phyloP scores from a whole-genome alignment of 2,888 invertebrate species.

The Ceramica pisi region DNA sequence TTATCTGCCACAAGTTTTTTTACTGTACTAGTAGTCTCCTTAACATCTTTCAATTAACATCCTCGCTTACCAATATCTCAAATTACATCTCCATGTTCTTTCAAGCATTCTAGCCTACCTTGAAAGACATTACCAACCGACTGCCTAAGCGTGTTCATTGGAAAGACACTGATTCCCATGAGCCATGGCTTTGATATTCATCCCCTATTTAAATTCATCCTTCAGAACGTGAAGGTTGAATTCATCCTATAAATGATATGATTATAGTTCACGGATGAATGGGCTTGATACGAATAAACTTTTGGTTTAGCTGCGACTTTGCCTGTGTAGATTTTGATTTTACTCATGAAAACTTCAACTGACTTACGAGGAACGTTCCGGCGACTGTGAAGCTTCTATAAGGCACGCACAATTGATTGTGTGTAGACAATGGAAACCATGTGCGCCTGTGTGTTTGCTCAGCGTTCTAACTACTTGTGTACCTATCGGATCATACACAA shows the following conservation, averaged over 20 bases:
- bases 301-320: background rate
- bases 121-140: slow-evolving; percentile 15
- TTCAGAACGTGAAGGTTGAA: slow-evolving; percentile 39
- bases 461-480: too few relatives aligned
- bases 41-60: slow-evolving; percentile 23
- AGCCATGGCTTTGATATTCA: slow-evolving; percentile 61
- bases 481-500: too few relatives aligned
- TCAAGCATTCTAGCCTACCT: slow-evolving; percentile 12
- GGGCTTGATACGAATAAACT: slow-evolving; percentile 19
- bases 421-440: too few relatives aligned
- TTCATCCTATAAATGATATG: slow-evolving; percentile 55
- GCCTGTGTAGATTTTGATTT: background rate
- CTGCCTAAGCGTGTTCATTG: slow-evolving; percentile 53
- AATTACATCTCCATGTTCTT: background rate
- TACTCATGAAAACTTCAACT: background rate
- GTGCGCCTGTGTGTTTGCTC: too few relatives aligned
- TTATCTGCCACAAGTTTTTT: too few relatives aligned
- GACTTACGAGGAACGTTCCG: too few relatives aligned
- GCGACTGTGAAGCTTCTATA: too few relatives aligned
- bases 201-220: slow-evolving; percentile 56
- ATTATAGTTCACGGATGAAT: slow-evolving; percentile 54
- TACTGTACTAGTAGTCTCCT: background rate
- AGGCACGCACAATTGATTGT: too few relatives aligned
- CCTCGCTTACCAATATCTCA: slow-evolving; percentile 15
- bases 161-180: slow-evolving; percentile 55